A percentile compares a stretch with the other conserved stretches of the same genome.
Conservation (phyloP, 2,888 invertebrate genomes). For the Pristionchus japonicus region DNA sequence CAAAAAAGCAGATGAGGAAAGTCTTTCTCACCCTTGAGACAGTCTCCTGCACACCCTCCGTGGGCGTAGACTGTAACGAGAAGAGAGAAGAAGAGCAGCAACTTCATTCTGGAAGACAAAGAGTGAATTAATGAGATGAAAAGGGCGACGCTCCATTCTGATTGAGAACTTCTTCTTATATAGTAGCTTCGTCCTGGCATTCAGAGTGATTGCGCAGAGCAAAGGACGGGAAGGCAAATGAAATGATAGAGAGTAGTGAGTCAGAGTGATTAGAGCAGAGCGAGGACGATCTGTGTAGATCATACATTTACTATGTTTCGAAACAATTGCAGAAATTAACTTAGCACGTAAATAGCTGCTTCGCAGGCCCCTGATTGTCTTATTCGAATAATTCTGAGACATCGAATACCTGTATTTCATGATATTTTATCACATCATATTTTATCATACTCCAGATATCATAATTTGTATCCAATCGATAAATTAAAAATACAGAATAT, state of each 20-base stretch:
- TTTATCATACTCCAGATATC: too few relatives aligned
- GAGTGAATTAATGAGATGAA: slow-evolving; percentile 22
- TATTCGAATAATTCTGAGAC: too few relatives aligned
- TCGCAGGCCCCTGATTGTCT: too few relatives aligned
- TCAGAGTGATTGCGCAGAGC: slow-evolving; percentile 1
- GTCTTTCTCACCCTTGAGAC: neutral
- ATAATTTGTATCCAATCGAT: too few relatives aligned
- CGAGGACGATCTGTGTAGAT: too few relatives aligned
- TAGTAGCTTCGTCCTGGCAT: slow-evolving; percentile 18
- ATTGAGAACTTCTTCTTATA: slow-evolving; percentile 34
- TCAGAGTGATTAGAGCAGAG: slow-evolving; percentile 2
- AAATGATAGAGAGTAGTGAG: slow-evolving; percentile 1
- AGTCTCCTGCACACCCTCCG: slow-evolving; percentile 19
- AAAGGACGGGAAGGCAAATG: neutral
- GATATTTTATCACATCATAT: too few relatives aligned
- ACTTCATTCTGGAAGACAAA: neutral
- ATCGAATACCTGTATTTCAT: too few relatives aligned
- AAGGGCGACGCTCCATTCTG: neutral
- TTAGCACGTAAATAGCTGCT: too few relatives aligned
- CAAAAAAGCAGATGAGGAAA: too few relatives aligned
- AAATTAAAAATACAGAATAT: too few relatives aligned
- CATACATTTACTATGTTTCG: too few relatives aligned
- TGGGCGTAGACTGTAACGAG: neutral
- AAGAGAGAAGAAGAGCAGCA: slow-evolving; percentile 1
- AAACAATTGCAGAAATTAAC: too few relatives aligned